A percentile compares a stretch with the other conserved stretches of the same genome.
Conservation (phyloP, 2,113 vertebrate genomes). For the Ramphastos sulfuratus region DNA sequence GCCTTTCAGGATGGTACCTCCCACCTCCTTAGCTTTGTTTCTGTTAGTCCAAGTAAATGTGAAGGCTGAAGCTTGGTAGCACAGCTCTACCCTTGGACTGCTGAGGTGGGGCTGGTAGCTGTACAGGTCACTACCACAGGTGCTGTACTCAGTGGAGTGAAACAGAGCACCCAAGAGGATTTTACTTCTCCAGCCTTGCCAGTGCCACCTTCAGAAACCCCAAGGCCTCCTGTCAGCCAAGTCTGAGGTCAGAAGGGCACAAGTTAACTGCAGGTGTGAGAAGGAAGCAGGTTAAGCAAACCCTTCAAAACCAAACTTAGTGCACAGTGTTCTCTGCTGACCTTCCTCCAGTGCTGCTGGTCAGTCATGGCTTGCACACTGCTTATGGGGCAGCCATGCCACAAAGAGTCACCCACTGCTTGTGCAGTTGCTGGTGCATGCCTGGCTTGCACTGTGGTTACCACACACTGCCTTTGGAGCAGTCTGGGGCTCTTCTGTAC, state of each 20-base stretch:
- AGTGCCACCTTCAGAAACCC: not conserved
- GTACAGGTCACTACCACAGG: not conserved
- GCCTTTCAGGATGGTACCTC: not conserved
- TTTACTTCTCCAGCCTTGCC: not conserved
- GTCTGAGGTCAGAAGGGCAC: not conserved
- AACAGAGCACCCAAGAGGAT: not conserved
- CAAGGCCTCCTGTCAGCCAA: not conserved
- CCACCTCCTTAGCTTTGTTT: not conserved
- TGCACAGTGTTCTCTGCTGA: not conserved
- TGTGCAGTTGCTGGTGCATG: not conserved
- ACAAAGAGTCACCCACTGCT: not conserved
- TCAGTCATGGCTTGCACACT: accelerated
- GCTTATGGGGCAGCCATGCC: not conserved
- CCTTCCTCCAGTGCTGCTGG: not conserved
- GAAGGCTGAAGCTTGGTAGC: not conserved
- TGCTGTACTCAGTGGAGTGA: accelerated
- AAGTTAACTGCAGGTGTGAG: not conserved
- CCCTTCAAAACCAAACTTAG: not conserved
- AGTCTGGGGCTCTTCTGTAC: not conserved
- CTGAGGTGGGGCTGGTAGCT: not conserved
- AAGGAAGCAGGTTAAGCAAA: not conserved
- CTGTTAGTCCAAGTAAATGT: not conserved
- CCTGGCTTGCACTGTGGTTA: not conserved
- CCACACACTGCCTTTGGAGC: not conserved
- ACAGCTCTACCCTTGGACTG: not conserved